Conservation (phyloP, 2,113 vertebrate genomes). For the Leptosomus discolor region DNA sequence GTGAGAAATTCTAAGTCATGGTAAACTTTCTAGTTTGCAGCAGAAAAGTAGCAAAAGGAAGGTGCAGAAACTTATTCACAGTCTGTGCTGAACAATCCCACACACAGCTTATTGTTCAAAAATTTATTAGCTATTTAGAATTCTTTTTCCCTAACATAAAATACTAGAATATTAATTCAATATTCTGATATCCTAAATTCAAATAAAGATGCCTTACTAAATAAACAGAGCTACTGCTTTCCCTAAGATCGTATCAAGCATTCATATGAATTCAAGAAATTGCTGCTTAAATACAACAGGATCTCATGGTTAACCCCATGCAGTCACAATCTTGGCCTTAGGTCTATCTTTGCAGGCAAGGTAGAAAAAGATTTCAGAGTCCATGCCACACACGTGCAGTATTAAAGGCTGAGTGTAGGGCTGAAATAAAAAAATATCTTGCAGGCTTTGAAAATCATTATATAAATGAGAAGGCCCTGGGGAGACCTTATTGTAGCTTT, state of each 20-base stretch:
- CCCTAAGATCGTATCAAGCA: not conserved
- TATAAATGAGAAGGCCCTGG: not conserved
- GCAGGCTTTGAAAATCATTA: not conserved
- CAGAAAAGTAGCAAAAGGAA: not conserved
- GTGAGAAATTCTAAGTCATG: not conserved
- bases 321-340: not conserved
- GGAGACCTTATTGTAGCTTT: not conserved
- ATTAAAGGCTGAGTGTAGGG: not conserved
- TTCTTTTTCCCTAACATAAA: not conserved
- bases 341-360: not conserved
- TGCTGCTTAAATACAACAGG: not conserved
- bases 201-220: not conserved
- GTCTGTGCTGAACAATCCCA: not conserved
- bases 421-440: not conserved
- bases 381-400: not conserved
- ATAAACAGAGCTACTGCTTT: not conserved
- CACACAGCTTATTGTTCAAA: not conserved
- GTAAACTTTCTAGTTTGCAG: not conserved
- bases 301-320: not conserved
- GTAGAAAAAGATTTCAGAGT: not conserved
- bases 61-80: not conserved
- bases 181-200: not conserved
- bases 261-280: not conserved
- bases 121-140: not conserved
- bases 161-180: not conserved